These are phyloP conservation scores for Florisuga fusca DNA, from an alignment of 2,797 vertebrate genomes.

Conservation along the genomic window DNA sequence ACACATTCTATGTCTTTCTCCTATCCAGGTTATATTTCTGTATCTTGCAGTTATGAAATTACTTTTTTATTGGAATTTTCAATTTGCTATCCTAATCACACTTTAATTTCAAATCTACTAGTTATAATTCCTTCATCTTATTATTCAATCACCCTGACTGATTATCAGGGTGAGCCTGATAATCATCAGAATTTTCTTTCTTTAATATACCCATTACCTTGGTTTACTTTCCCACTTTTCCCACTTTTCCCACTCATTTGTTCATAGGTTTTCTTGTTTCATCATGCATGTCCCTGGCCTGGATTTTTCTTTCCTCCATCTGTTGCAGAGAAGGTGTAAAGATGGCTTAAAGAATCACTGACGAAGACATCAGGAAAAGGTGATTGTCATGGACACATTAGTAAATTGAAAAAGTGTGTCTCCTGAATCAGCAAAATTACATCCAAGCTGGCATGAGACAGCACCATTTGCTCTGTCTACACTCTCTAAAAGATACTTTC, in stretches of 20 bases:
- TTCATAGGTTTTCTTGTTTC: background rate
- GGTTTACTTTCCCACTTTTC: background rate
- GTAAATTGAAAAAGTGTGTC: too few relatives aligned
- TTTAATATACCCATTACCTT: background rate
- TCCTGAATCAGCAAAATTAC: too few relatives aligned
- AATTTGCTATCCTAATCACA: background rate
- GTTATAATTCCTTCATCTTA: background rate
- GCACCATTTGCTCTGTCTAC: too few relatives aligned
- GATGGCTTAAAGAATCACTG: too few relatives aligned
- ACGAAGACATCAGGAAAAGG: too few relatives aligned
- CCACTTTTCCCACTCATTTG: background rate
- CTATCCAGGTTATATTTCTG: background rate
- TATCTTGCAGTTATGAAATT: background rate
- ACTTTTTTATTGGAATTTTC: slow-evolving; percentile 16
- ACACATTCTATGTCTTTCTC: background rate
- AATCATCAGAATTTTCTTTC: background rate
- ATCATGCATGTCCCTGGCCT: background rate
- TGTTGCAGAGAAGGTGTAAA: background rate
- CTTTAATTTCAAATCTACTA: background rate
- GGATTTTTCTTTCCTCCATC: background rate
- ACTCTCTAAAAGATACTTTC: too few relatives aligned
- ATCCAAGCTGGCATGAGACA: too few relatives aligned
- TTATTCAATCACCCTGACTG: background rate
- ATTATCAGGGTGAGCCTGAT: too few relatives aligned
- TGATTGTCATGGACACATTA: too few relatives aligned